A percentile compares a stretch with the other conserved stretches of the same genome.
Conservation (phyloP, 2,113 vertebrate species). For the Oncorhynchus clarkii region DNA sequence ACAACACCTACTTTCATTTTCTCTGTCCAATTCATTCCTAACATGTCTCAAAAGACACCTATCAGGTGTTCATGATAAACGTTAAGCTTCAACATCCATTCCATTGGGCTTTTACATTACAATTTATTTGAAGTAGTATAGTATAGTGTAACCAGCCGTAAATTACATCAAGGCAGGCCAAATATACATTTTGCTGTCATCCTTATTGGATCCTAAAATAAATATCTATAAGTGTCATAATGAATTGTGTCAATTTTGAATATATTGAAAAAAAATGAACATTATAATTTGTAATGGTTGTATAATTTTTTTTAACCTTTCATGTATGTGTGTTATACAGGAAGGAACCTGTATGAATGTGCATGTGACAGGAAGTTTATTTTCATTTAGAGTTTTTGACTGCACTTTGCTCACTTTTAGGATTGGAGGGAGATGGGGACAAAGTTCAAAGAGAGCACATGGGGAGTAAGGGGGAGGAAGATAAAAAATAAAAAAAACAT, state of each 20-base stretch:
- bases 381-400: constrained; percentile 58
- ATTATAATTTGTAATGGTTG: too few species aligned
- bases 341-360: background rate
- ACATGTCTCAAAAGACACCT: background rate
- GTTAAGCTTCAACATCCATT: background rate
- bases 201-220: background rate
- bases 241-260: background rate
- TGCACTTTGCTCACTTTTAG: constrained; percentile 68
- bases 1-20: background rate
- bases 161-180: background rate
- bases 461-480: constrained; percentile 64
- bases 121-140: background rate
- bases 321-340: background rate
- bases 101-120: background rate
- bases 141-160: background rate
- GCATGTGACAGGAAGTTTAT: constrained; percentile 10
- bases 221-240: background rate
- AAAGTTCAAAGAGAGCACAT: constrained; percentile 72
- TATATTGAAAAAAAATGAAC: background rate
- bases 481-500: constrained; percentile 57
- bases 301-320: background rate
- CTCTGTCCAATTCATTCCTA: background rate
- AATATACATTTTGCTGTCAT: background rate
- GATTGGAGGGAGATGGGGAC: constrained; percentile 64
- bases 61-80: background rate